Conservation (phyloP, 2,888 invertebrate genomes). For the Drosophila incognita region DNA sequence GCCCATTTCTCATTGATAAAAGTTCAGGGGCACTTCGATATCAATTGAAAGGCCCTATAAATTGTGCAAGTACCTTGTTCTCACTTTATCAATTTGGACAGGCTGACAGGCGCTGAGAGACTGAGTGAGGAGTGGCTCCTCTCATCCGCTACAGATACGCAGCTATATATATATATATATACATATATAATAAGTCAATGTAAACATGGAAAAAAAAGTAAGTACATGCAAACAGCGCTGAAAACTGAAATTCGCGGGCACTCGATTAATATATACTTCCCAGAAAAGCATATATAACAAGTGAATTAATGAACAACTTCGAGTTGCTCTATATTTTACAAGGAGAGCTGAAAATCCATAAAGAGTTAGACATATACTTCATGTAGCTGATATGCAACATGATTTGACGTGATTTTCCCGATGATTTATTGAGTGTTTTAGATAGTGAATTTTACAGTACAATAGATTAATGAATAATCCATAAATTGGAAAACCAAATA, state of each 20-base stretch:
- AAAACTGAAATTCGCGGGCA: constrained; percentile 37
- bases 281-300: constrained; percentile 10
- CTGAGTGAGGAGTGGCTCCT: not conserved
- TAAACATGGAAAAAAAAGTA: constrained; percentile 15
- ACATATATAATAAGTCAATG: not conserved
- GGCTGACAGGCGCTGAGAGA: constrained; percentile 27
- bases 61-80: constrained; percentile 48
- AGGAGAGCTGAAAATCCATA: not conserved
- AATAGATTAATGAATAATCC: too few relatives aligned
- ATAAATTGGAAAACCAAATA: too few relatives aligned
- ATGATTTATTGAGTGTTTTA: too few relatives aligned
- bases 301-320: not conserved
- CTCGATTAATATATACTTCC: constrained; percentile 48
- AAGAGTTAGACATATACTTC: not conserved
- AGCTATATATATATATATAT: constrained; percentile 1
- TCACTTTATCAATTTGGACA: constrained; percentile 70
- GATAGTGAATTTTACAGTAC: too few relatives aligned
- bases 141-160: constrained; percentile 32
- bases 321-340: constrained; percentile 3
- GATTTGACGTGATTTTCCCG: not conserved
- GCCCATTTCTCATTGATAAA: constrained; percentile 73
- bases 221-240: constrained; percentile 8
- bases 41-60: constrained; percentile 75
- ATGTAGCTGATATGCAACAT: not conserved
- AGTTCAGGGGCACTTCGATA: constrained; percentile 47